Percentiles rank a stretch among this genome's conserved stretches.
Conservation (phyloP, 2,888 invertebrate genomes). For the Nephrotoma appendiculata region DNA sequence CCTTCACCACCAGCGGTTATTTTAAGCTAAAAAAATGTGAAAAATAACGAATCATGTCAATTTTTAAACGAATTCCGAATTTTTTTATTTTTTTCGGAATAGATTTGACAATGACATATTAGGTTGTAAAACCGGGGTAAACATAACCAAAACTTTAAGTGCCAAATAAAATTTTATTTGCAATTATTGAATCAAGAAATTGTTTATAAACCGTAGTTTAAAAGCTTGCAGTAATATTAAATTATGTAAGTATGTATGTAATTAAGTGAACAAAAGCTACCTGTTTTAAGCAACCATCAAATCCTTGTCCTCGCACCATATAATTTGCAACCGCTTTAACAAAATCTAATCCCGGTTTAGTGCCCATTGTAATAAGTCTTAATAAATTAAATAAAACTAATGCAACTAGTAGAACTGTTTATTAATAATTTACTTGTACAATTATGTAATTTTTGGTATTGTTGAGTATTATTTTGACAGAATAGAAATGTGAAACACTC, state of each 20-base stretch:
- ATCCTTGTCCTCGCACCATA: slow-evolving; percentile 26
- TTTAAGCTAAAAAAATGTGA: slow-evolving; percentile 21
- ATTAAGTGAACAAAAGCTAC: slow-evolving; percentile 22
- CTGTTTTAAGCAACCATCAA: slow-evolving; percentile 33
- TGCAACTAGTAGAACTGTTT: not conserved
- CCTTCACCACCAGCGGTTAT: slow-evolving; percentile 48
- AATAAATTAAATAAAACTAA: not conserved
- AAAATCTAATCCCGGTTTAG: slow-evolving; percentile 27
- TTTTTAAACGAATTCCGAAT: not conserved
- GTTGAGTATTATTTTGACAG: not conserved
- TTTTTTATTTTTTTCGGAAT: not conserved
- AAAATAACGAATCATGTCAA: not conserved
- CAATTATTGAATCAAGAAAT: not conserved
- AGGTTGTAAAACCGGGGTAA: not conserved
- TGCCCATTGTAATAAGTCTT: slow-evolving; percentile 12
- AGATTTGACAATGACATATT: not conserved
- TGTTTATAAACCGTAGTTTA: not conserved
- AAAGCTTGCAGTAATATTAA: not conserved
- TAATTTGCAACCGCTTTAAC: slow-evolving; percentile 28
- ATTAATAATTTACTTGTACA: not conserved
- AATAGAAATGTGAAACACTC: not conserved
- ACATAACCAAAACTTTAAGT: not conserved
- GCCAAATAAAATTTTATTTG: not conserved
- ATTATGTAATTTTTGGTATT: not conserved
- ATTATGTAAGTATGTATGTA: slow-evolving; percentile 14